phyloP scores from a whole-genome alignment of 2,113 vertebrate species.

The Sceloporus tristichus region DNA sequence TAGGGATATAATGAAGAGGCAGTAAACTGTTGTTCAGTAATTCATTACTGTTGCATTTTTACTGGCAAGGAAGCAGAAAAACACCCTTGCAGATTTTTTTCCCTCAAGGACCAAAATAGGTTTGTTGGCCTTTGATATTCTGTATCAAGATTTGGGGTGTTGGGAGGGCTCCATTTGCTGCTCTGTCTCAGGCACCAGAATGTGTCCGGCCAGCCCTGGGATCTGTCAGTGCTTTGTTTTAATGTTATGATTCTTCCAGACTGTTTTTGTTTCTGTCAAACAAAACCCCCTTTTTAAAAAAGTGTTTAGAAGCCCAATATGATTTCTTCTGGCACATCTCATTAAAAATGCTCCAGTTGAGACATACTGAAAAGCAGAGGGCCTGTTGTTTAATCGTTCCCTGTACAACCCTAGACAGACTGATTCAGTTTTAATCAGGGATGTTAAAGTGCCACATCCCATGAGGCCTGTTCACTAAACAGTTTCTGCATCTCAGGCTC shows the following conservation, averaged over 20 bases:
- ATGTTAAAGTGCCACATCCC: slow-evolving; percentile 34
- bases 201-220: not conserved
- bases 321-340: not conserved
- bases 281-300: not conserved
- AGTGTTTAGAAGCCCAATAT: not conserved
- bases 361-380: not conserved
- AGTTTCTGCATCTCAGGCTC: not conserved
- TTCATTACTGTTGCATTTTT: not conserved
- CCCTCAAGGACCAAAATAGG: not conserved
- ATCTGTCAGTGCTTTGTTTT: not conserved
- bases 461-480: not conserved
- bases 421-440: not conserved
- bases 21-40: not conserved
- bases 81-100: not conserved
- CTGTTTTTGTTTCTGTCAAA: not conserved
- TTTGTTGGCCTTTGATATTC: not conserved
- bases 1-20: too few species aligned
- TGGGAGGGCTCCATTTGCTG: too few species aligned
- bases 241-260: not conserved
- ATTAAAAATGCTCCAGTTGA: not conserved
- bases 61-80: not conserved
- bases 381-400: slow-evolving; percentile 9
- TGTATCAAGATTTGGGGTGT: not conserved
- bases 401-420: slow-evolving; percentile 1
- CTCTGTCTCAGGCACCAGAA: not conserved